Percentiles rank a stretch among this genome's conserved stretches.
Conservation (phyloP, 1,140 invertebrate species). For the Penaeus chinensis region DNA sequence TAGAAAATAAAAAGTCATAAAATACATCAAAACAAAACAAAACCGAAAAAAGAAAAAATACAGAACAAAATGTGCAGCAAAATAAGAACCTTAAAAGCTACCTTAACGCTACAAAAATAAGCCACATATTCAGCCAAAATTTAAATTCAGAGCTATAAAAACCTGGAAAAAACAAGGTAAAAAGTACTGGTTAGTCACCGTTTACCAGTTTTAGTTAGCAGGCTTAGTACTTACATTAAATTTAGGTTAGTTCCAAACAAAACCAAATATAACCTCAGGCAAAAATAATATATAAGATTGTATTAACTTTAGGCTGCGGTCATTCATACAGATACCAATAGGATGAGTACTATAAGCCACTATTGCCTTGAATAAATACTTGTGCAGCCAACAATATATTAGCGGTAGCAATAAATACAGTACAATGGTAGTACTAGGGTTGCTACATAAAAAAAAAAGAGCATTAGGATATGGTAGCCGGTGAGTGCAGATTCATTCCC, state of each 20-base stretch:
- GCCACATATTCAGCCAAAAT: constrained; percentile 46
- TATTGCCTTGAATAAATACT: constrained; percentile 50
- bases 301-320: constrained; percentile 23
- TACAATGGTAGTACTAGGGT: constrained; percentile 40
- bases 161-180: constrained; percentile 30
- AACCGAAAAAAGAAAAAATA: constrained; percentile 27
- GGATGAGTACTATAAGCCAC: constrained; percentile 51
- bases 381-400: constrained; percentile 43
- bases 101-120: constrained; percentile 50
- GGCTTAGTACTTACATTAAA: constrained; percentile 34
- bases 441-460: constrained; percentile 33
- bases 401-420: constrained; percentile 53
- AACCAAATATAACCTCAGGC: constrained; percentile 48
- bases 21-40: constrained; percentile 31
- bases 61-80: constrained; percentile 7
- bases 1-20: constrained; percentile 30
- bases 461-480: constrained; percentile 38
- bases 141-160: neutral
- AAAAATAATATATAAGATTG: constrained; percentile 16
- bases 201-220: constrained; percentile 51
- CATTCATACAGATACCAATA: constrained; percentile 46
- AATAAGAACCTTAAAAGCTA: constrained; percentile 51
- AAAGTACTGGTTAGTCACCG: constrained; percentile 47
- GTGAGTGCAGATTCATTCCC: constrained; percentile 59
- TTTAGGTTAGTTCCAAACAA: constrained; percentile 49